phyloP scores from a whole-genome alignment of 2,888 invertebrate species.

The Hecatera dysodea region DNA sequence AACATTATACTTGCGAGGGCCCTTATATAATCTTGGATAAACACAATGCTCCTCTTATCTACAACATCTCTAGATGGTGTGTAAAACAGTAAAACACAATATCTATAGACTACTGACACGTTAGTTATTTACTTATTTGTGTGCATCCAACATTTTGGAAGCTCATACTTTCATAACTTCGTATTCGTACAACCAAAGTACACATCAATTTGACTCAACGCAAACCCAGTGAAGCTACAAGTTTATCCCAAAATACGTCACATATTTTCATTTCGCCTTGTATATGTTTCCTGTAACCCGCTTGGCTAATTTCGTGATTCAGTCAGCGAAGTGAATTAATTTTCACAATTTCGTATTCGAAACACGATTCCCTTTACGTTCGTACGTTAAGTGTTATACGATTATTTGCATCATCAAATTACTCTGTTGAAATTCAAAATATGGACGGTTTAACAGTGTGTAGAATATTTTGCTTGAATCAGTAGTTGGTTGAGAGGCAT shows the following conservation, averaged over 20 bases:
- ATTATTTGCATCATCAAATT: conserved; percentile 64
- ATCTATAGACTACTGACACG: not conserved
- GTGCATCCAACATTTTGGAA: not conserved
- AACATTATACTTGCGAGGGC: not conserved
- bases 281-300: conserved; percentile 54
- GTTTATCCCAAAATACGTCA: conserved; percentile 34
- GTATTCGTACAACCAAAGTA: not conserved
- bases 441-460: conserved; percentile 32
- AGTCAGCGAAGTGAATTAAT: conserved; percentile 61
- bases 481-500: conserved; percentile 13
- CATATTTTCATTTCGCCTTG: conserved; percentile 55
- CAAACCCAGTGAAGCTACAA: conserved; percentile 5
- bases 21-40: not conserved
- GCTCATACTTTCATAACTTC: not conserved
- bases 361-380: conserved; percentile 49
- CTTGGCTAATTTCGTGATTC: conserved; percentile 63
- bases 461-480: conserved; percentile 33
- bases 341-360: conserved; percentile 60
- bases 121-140: not conserved
- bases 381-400: conserved; percentile 60
- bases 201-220: conserved; percentile 1
- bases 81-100: too few relatives aligned
- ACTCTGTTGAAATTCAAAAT: conserved; percentile 57
- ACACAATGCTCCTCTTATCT: not conserved
- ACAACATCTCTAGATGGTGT: not conserved